These are phyloP conservation scores for Metellina segmentata DNA, from an alignment of 2,888 invertebrate genomes.

Conservation along the genomic window DNA sequence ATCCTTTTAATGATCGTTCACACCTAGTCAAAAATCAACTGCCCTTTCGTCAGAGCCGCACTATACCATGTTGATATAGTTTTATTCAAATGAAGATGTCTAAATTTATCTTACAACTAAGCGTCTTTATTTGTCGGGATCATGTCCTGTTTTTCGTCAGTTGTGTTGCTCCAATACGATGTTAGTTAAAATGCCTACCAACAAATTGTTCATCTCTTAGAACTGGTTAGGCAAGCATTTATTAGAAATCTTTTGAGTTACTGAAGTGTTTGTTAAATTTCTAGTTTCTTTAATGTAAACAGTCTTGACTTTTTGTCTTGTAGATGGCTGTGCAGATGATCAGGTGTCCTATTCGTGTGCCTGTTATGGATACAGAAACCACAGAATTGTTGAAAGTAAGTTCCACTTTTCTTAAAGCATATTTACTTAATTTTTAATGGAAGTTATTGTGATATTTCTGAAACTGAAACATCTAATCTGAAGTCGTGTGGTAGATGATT, in stretches of 20 bases:
- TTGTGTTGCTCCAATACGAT: too few species aligned
- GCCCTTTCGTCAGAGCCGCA: too few species aligned
- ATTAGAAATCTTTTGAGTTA: neutral
- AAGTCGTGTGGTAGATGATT: neutral
- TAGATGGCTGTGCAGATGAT: slow-evolving; percentile 6
- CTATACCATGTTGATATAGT: too few species aligned
- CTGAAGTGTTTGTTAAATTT: neutral
- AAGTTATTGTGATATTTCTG: neutral
- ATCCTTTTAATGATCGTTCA: too few species aligned
- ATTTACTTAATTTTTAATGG: neutral
- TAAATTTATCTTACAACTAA: too few species aligned
- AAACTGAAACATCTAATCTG: neutral
- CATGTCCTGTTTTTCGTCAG: neutral
- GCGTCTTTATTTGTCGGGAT: neutral
- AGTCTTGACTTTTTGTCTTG: neutral
- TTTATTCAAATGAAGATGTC: too few species aligned
- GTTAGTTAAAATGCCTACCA: too few species aligned
- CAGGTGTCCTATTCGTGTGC: neutral
- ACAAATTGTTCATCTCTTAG: neutral
- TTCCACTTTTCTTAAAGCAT: neutral
- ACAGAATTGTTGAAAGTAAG: slow-evolving; percentile 37
- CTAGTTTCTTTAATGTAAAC: neutral
- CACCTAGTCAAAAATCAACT: too few species aligned
- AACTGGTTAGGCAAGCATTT: neutral
- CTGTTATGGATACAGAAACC: slow-evolving; percentile 22